These are phyloP conservation scores for Tribolium freemani DNA, from an alignment of 2,888 invertebrate species.

Conservation along the genomic window DNA sequence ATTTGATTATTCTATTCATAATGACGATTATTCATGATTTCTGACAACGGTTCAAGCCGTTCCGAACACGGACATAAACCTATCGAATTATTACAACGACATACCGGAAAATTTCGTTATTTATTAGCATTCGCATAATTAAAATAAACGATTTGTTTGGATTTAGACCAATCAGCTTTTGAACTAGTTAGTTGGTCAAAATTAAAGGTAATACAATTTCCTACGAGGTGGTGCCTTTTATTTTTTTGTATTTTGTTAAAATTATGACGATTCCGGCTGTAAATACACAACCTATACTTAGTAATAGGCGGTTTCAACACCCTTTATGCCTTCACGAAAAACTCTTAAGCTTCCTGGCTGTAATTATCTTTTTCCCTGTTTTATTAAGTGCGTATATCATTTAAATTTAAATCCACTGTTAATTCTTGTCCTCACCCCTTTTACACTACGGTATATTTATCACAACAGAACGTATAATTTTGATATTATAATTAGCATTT, in stretches of 20 bases:
- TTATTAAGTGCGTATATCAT: neutral
- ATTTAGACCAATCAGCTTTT: no score
- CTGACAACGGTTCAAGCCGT: neutral
- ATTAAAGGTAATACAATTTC: no score
- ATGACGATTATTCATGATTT: slow-evolving; percentile 29
- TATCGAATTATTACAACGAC: slow-evolving; percentile 7
- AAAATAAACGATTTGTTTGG: neutral
- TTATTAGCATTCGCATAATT: neutral
- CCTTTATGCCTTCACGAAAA: no score
- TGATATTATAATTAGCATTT: neutral
- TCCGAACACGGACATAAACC: slow-evolving; percentile 8
- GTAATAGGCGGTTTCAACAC: no score
- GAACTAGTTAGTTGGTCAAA: no score
- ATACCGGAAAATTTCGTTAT: neutral
- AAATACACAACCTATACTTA: no score
- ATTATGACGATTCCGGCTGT: no score
- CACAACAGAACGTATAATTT: neutral
- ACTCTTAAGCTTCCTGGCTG: no score
- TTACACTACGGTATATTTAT: neutral
- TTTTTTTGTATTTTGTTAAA: no score
- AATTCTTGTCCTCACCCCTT: neutral
- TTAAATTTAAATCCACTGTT: neutral
- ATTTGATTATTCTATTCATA: slow-evolving; percentile 26
- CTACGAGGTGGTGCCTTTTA: no score
- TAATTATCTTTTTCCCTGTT: neutral